Evolutionary conservation across 35 echinoderm and acorn worm genomes (phyloP), one percentile per base, ranked within the genome.

Genomic region (Eucidaris tribuloides): DNA sequence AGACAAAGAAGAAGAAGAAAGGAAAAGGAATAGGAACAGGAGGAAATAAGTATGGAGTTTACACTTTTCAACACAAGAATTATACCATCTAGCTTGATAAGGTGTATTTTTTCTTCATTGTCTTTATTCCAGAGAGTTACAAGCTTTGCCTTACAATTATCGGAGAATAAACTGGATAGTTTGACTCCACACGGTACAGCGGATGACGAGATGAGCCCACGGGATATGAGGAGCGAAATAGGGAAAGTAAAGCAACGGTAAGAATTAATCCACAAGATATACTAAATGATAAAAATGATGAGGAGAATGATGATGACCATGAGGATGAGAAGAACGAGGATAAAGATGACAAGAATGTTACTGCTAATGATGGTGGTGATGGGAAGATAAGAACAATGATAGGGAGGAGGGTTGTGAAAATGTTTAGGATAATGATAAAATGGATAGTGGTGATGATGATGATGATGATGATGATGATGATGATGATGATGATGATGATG

Each of bases 401-500:
- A 23, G 42, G 27, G 58, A 64, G 14, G 28, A 66, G 13, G 7
- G 28, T 36, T 14, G 42, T 32, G 35, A 42, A 41, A 38, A 43
- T 65, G 38, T 7, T 83, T 34, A 25, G 62, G n/a, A 34, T 60
- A 34, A 36, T 1, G 30, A 32, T 81, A 29, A 78, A 45, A 50
- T 4, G 15, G 1, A 30, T 80, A 30, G 48, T 80, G 48, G 9
- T 80, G 50, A 33, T 82, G 57, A 42, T 57, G 80, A 41, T 82
- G 35, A 7, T 42, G 57, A 82, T 65, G 48, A 82, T 41, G 30
- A 65, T 82, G 57, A 82, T 65, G 57, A 82, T 82, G 57, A 65
- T 82, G 57, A 82, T 82, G 80, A 82, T 65, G 58, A 82, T 82
- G 37, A 65, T 82, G 57, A 82, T 62, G 58, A 63, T 82, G 2